Base-by-base conservation (phyloP, 2,113 vertebrate genomes). In the Corvus moneduloides region DNA sequence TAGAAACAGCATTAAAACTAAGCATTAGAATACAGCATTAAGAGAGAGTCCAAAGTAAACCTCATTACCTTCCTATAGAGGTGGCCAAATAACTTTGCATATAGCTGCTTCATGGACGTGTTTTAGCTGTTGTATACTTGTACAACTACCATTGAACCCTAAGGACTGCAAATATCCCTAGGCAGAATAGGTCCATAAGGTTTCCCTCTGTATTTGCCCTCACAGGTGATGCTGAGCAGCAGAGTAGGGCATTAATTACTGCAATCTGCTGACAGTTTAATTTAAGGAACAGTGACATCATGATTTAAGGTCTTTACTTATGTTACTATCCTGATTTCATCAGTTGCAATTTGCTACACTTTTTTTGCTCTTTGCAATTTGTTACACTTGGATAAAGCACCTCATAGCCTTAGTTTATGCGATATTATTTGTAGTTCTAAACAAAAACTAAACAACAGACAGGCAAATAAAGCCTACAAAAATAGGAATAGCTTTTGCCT, bases 101-200 rank as follows among this genome's bases (percentile, higher is more conserved):
- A 22, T 27, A 49, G 28, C 13, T 62, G 30, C 12, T 71, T 52
- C 22, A 33, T 62, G 24, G 27, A 22, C 17, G 48, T 56, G 43
- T 77, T 76, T 82, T 54, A 64, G 26, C 27, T 39, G 13, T 35
- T 49, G 9, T 2, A 6, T 44, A 43, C 13, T 46, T 39, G 11
- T 30, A 26, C 37, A n/a, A 24, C 16, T 27, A 19, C 17, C 59
- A 62, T 5, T 0, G 0, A 85, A 7, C 17, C 49, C n/a, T 44
- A 68, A 76, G 71, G n/a, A 63, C 43, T 35, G 14, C 23, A 62
- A 77, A 64, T 21, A 48, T 71, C 55, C 43, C 35, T 11, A 54
- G 27, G 39, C 63, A 86, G 67, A 88, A 81, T 55, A 28, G 33
- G 43, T 54, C 30, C 0, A 0, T 49, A 77, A 88, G 61, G 21